phyloP scores from a whole-genome alignment of 2,888 invertebrate species.

The Cryptosula pallasiana region DNA sequence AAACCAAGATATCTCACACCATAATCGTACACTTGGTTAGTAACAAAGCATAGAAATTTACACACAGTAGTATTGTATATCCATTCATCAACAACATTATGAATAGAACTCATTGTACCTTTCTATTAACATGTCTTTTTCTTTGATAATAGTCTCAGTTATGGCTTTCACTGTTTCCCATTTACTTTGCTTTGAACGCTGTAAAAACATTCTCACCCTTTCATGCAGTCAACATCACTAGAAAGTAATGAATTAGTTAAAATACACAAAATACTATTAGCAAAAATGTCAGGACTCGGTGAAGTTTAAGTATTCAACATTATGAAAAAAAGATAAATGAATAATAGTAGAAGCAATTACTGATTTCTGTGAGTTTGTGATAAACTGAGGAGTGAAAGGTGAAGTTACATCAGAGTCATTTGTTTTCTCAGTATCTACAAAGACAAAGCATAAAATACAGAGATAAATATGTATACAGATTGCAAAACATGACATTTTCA shows the following conservation, averaged over 20 bases:
- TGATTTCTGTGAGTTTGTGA: background rate
- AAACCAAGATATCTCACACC: too few relatives aligned
- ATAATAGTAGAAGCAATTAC: too few relatives aligned
- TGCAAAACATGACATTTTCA: too few relatives aligned
- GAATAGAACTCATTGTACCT: too few relatives aligned
- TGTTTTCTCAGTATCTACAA: background rate
- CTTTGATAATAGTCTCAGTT: constrained; percentile 1
- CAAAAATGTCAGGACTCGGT: background rate
- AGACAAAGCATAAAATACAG: background rate
- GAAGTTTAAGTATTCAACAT: background rate
- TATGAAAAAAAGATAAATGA: too few relatives aligned
- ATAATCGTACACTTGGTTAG: too few relatives aligned
- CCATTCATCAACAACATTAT: too few relatives aligned
- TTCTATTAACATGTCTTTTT: constrained; percentile 21
- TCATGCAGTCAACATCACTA: background rate
- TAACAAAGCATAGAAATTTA: too few relatives aligned
- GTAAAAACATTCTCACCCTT: too few relatives aligned
- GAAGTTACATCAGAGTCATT: background rate
- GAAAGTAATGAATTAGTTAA: too few relatives aligned
- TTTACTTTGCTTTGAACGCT: constrained; percentile 9
- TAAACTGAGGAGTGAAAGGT: background rate
- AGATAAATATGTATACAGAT: too few relatives aligned
- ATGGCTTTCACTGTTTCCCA: constrained; percentile 19
- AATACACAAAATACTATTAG: background rate
- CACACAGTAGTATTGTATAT: too few relatives aligned